A percentile compares a stretch with the other conserved stretches of the same genome.
These are phyloP conservation scores for Eupelmus urozonus DNA, from an alignment of 2,888 invertebrate genomes.

Conservation along the genomic window DNA sequence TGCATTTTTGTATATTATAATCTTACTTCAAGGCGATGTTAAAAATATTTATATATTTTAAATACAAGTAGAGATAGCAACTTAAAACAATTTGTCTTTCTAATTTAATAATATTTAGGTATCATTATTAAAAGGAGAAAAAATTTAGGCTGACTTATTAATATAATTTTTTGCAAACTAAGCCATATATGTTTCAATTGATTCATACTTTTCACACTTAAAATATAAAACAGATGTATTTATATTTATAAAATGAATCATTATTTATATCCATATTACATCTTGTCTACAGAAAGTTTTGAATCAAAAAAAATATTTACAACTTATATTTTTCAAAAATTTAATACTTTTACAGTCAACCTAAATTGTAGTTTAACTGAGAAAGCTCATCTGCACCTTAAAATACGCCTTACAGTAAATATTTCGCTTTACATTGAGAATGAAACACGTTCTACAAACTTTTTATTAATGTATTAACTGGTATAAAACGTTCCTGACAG, in stretches of 20 bases:
- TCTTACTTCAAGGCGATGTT: conserved; percentile 24
- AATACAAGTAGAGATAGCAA: neutral
- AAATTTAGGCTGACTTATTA: neutral
- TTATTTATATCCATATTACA: no score
- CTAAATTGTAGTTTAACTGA: neutral
- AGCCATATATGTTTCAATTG: conserved; percentile 2
- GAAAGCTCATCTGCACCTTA: neutral
- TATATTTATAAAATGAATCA: conserved; percentile 13
- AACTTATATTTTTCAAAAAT: conserved; percentile 5
- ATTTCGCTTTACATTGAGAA: neutral
- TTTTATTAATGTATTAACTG: neutral
- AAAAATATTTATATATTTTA: neutral
- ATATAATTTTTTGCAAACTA: neutral
- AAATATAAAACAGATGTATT: conserved; percentile 29
- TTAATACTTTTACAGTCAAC: neutral
- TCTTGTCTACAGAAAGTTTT: conserved; percentile 20
- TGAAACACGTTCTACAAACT: neutral
- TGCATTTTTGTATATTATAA: conserved; percentile 23
- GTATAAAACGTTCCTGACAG: neutral
- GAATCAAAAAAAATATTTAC: neutral
- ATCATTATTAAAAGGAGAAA: neutral
- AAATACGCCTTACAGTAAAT: neutral
- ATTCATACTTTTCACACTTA: conserved; percentile 1
- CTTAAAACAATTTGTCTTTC: neutral
- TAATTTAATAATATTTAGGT: neutral